Evolutionary conservation across 2,797 vertebrate genomes (phyloP), one percentile per base, ranked within the genome.

Genomic region (Liparis tanakae): DNA sequence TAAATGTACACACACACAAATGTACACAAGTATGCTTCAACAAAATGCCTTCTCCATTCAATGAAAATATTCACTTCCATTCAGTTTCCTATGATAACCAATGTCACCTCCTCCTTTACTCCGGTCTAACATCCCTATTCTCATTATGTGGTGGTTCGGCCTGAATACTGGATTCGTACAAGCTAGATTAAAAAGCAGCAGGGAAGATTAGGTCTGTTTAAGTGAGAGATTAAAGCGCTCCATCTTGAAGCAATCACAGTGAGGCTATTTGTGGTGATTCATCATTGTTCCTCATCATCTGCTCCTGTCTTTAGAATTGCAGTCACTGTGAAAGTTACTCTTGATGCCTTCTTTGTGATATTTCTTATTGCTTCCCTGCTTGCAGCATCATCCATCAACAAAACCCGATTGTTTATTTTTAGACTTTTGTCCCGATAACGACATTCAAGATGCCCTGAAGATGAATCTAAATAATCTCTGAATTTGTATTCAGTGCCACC

Each of bases 181-280:
- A 72, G 71, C 41, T 69, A 86, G 88, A 92, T 92, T 91, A 90
- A 85, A 92, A 87, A 86, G 65, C 72, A 85, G 82, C 64, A 43
- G 55, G 73, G 79, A 85, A 82, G 84, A 90, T 90, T 87, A 90
- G 68, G 76, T 79, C 71, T 76, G 62, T 91, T 91, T 86, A 87
- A 82, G 84, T 74, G 71, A 64, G 76, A 88, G 89, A 92, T 92
- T 91, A 92, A 92, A 93, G 77, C 53, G 48, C 72, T 91, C 89
- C 80, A 83, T 91, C 87, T 87, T 82, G 60, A 75, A 74, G 8
- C 82, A 85, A 86, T 91, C 88, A 82, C 63, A 67, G 70, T 18
- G 9, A 81, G 60, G 65, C 64, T 65, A 53, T 79, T 78, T 65
- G 53, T 37, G 70, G 85, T 82, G 84, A 92, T 93, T 88, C 77